Conservation (phyloP, 2,113 vertebrate species). For the Rhinichthys klamathensis region DNA sequence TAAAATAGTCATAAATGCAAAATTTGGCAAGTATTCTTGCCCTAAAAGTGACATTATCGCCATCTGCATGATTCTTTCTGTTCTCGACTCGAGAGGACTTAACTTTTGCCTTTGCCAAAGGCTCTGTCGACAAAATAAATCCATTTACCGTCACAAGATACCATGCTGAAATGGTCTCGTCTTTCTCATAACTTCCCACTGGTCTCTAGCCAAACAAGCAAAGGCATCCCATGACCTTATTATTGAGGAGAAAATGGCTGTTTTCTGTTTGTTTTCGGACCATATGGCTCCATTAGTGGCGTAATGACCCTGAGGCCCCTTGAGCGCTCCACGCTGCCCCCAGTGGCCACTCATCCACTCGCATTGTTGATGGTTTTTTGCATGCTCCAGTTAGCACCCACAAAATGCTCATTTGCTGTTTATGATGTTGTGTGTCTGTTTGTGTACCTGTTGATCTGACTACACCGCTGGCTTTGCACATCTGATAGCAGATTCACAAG, state of each 20-base stretch:
- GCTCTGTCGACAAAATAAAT: slow-evolving; percentile 54
- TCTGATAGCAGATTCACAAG: neutral
- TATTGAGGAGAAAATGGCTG: slow-evolving; percentile 66
- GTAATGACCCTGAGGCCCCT: slow-evolving; percentile 75
- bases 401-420: slow-evolving; percentile 50
- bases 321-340: slow-evolving; percentile 63
- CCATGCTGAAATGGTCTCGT: slow-evolving; percentile 54
- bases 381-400: slow-evolving; percentile 57
- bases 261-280: slow-evolving; percentile 79
- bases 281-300: slow-evolving; percentile 81
- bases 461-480: neutral
- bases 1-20: slow-evolving; percentile 10
- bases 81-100: slow-evolving; percentile 51
- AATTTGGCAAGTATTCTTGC: neutral
- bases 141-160: slow-evolving; percentile 54
- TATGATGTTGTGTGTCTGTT: slow-evolving; percentile 27
- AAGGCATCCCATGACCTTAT: slow-evolving; percentile 75
- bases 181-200: slow-evolving; percentile 57
- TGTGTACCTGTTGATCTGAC: slow-evolving; percentile 51
- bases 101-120: slow-evolving; percentile 57
- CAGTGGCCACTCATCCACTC: slow-evolving; percentile 58
- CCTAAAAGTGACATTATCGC: slow-evolving; percentile 29
- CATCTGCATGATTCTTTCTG: slow-evolving; percentile 46
- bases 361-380: slow-evolving; percentile 53
- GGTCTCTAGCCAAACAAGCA: slow-evolving; percentile 60